phyloP scores from a whole-genome alignment of 1,140 invertebrate genomes.

The Listronotus bonariensis region DNA sequence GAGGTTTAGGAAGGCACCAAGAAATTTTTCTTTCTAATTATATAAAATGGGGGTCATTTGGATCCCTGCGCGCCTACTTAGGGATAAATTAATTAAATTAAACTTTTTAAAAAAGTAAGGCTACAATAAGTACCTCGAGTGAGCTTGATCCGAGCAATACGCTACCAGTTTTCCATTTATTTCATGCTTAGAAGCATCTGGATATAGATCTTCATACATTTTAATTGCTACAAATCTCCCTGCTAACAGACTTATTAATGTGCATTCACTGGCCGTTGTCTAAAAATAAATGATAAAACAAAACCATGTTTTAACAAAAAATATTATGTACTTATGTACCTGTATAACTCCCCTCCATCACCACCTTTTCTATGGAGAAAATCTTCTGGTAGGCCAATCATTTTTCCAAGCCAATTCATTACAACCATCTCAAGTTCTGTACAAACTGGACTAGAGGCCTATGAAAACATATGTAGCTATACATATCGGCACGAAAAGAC shows the following conservation, averaged over 20 bases:
- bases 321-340: constrained; percentile 54
- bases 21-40: not conserved
- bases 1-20: too few species aligned
- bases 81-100: not conserved
- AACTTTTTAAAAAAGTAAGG: not conserved
- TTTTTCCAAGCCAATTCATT: constrained; percentile 97
- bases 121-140: constrained; percentile 73
- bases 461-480: constrained; percentile 27
- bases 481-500: not conserved
- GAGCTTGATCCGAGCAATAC: constrained; percentile 79
- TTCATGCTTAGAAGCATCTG: constrained; percentile 81
- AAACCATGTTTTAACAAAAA: constrained; percentile 4
- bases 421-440: constrained; percentile 96
- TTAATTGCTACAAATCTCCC: constrained; percentile 84
- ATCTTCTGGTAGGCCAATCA: constrained; percentile 87
- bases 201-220: constrained; percentile 64
- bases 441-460: constrained; percentile 93
- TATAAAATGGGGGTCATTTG: too few species aligned
- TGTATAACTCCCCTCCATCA: constrained; percentile 87
- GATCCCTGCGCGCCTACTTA: too few species aligned
- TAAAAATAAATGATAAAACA: constrained; percentile 41
- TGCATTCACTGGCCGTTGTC: constrained; percentile 91
- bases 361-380: constrained; percentile 79
- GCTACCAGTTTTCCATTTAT: constrained; percentile 91
- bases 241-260: constrained; percentile 86